Evolutionary conservation across 2,888 invertebrate genomes (phyloP), one percentile per base, ranked within the genome.

Genomic region (Stenoptilia bipunctidactyla): DNA sequence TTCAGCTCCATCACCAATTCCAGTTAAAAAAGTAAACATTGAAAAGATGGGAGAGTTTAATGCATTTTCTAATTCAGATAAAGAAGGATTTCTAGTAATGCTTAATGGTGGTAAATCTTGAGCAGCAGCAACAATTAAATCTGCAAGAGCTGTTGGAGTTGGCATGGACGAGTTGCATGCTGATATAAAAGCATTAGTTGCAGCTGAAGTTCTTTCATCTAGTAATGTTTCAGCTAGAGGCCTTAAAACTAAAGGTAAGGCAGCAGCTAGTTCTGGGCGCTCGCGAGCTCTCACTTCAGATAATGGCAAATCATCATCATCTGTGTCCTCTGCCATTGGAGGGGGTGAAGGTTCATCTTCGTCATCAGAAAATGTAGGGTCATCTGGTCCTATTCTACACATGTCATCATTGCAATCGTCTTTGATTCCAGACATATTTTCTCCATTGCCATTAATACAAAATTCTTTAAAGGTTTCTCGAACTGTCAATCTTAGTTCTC

Each of bases 391-490:
- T 40, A 86, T 61, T 47, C 74, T 64, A 8, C 75, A 69, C 15
- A 80, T 45, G 14, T 83, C 84, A 15, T 79, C 79, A 47, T 45
- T 68, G 13, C 63, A 63, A 51, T 86, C 85, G 33, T 85, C 85
- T 15, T 66, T 61, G 37, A 75, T 69, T 13, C 85, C 83, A 13
- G 87, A 85, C 1, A 63, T 77, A 13, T 84, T 83, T 54, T 85
- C 85, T 15, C 80, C 82, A 51, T 82, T 80, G 0, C 77, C 79
- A 55, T 80, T 82, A 43, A 85, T 85, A 61, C 93, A 94, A 71
- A 97, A 97, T 73, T 97, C 97, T 56, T 92, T 90, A 65, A 98
- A 98, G 33, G 93, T 94, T 60, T 96, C 95, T 48, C 93, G 88
- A 33, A 98, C 92, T 72, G 96, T 90, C 45, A 88, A 87, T 45